Conservation (phyloP, 2,113 vertebrate species). For the Hemiscyllium ocellatum region DNA sequence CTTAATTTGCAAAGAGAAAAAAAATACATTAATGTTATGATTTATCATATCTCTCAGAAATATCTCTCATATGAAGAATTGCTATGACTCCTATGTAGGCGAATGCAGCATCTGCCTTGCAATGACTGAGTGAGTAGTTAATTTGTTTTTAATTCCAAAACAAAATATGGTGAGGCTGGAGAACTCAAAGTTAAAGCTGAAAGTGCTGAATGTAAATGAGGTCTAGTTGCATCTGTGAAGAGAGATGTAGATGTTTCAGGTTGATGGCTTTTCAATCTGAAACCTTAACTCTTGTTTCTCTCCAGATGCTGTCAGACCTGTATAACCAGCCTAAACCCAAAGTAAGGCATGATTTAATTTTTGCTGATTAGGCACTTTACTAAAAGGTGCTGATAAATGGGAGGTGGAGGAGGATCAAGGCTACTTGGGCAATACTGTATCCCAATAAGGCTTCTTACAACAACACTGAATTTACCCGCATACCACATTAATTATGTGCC, state of each 20-base stretch:
- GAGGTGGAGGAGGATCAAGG: too few species aligned
- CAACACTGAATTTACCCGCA: background rate
- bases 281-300: too few species aligned
- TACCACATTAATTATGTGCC: background rate
- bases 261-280: background rate
- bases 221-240: background rate
- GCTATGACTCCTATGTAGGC: background rate
- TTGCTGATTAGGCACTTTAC: background rate
- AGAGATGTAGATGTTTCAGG: background rate
- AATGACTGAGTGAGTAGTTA: background rate
- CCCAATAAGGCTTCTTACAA: background rate
- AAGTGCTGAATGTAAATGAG: background rate
- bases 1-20: background rate
- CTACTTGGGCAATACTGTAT: background rate
- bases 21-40: background rate
- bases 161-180: background rate
- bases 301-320: too few species aligned
- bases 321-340: background rate
- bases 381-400: background rate
- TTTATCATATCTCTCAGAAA: background rate
- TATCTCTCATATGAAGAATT: background rate
- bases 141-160: background rate
- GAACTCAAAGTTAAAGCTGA: background rate
- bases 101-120: background rate
- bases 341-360: background rate